Percentiles rank a stretch among this genome's conserved stretches.
phyloP scores from a whole-genome alignment of 2,113 vertebrate species.

The Nibea coibor region DNA sequence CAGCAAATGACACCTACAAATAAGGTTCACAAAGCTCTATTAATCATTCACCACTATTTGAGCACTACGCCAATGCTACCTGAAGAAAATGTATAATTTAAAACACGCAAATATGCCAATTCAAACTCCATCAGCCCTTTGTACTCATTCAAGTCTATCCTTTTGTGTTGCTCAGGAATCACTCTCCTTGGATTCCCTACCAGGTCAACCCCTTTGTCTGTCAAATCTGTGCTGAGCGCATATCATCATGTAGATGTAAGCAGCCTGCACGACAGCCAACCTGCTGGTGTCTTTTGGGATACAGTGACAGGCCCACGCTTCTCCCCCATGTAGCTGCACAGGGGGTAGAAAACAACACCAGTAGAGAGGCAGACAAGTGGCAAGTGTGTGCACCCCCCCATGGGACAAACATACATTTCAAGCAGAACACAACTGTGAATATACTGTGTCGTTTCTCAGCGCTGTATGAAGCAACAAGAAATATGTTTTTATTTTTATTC shows the following conservation, averaged over 20 bases:
- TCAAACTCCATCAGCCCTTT: neutral
- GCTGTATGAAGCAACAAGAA: neutral
- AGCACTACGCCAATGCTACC: neutral
- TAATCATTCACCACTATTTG: neutral
- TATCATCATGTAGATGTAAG: conserved; percentile 58
- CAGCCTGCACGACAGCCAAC: conserved; percentile 42
- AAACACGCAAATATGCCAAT: neutral
- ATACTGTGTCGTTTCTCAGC: neutral
- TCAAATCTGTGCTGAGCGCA: conserved; percentile 39
- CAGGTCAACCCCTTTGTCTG: conserved; percentile 34
- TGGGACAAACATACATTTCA: conserved; percentile 38
- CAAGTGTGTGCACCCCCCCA: conserved; percentile 18
- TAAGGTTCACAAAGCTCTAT: neutral
- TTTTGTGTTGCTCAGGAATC: conserved; percentile 15
- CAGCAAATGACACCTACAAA: neutral
- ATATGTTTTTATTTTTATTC: neutral
- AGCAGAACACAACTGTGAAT: neutral
- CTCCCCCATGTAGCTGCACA: conserved; percentile 7
- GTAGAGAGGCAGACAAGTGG: conserved; percentile 25
- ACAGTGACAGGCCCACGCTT: conserved; percentile 40
- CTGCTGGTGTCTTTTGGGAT: conserved; percentile 50
- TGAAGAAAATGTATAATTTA: neutral
- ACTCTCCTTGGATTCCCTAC: neutral
- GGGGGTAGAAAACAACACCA: conserved; percentile 27
- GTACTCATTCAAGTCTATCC: neutral